Evolutionary conservation across 37 sponge, comb jelly and placozoan species (phyloP).

Genomic region (Aphrocallistes beatrix): DNA sequence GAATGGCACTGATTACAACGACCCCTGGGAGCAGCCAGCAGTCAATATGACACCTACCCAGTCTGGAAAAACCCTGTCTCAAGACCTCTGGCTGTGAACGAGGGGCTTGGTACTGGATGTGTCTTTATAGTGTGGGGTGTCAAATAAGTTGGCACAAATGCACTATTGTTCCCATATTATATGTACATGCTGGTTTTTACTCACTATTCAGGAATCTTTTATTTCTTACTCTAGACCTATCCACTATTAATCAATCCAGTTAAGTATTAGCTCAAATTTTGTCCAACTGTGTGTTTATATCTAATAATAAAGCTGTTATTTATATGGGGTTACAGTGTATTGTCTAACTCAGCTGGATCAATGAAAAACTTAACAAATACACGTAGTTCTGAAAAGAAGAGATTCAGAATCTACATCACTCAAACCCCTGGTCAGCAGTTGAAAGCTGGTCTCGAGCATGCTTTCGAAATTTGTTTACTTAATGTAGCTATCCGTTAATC

Average conservation of each 20-base stretch:
- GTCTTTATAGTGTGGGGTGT: background rate
- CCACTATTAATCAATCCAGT: slow-evolving; percentile 8
- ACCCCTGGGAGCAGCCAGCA: background rate
- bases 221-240: slow-evolving; percentile 1
- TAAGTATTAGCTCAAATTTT: too few species aligned
- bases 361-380: too few species aligned
- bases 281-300: too few species aligned
- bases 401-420: too few species aligned
- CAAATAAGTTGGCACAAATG: background rate
- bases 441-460: too few species aligned
- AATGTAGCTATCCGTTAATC: too few species aligned
- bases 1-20: background rate
- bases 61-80: background rate
- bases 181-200: slow-evolving; percentile 17
- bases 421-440: too few species aligned
- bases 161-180: background rate
- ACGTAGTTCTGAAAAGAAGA: too few species aligned
- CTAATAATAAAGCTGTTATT: too few species aligned
- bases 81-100: slow-evolving; percentile 11
- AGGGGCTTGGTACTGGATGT: background rate
- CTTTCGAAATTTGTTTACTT: too few species aligned
- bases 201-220: background rate
- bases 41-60: background rate
- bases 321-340: too few species aligned
- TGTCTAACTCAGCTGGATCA: too few species aligned